Evolutionary conservation across 2,797 vertebrate genomes (phyloP), one percentile per base, ranked within the genome.

Genomic region (Pangasius krempfi): DNA sequence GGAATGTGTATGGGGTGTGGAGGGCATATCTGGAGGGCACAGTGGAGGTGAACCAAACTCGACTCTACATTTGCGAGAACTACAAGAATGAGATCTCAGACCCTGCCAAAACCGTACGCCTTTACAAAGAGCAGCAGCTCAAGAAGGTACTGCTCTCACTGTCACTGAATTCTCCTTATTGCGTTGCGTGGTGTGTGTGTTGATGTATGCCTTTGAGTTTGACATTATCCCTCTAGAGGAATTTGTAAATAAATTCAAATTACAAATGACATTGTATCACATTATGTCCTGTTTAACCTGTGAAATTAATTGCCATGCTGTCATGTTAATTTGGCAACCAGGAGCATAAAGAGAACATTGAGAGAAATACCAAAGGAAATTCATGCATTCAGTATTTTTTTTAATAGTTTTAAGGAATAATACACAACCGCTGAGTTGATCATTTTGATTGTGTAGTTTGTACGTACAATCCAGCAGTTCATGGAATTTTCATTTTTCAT

Each of bases 1-100:
- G 98, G 95, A 99, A 98, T 94, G 97, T 99, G 93, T 99, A 98
- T 88, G 97, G 97, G 0, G 98, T 99, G 86, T 99, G 98, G 98
- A 97, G 98, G 93, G 97, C 98, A 0, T 98, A 98, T 92, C 93
- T 99, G 44, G 98, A 99, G 93, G 98, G 98, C 91, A 98, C 98
- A 0, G 95, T 99, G 93, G 98, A 99, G 92, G 98, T 99, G 93
- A 98, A 98, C 89, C 98, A 99, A 75, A 98, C 98, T 76, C 97
- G 98, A 83, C 97, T 99, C 92, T 99, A 97, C 58, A 97, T 98
- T 91, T 98, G 97, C 56, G 98, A 99, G 91, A 98, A 98, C 95
- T 99, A 99, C 94, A 99, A 97, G 94, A 98, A 96, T 87, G 96
- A 99, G 90, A 97, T 99, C 93, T 98, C 97, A 0, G 98, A 99